A percentile compares a stretch with the other conserved stretches of the same genome.
Conservation (phyloP, 2,888 invertebrate genomes). For the Mesopsocus fuscifrons region DNA sequence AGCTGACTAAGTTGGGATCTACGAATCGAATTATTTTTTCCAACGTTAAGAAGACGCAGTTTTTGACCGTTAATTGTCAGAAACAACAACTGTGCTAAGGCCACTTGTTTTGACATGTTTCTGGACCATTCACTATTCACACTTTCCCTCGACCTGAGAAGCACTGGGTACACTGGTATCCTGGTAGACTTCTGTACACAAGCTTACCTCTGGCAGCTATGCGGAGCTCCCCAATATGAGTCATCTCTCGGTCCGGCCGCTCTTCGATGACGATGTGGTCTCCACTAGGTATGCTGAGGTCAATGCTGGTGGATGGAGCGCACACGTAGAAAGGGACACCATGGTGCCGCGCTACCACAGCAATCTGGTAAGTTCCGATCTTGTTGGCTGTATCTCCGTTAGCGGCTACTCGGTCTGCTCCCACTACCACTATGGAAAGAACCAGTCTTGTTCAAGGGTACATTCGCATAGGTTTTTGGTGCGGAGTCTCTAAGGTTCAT, state of each 20-base stretch:
- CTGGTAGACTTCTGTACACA: no score
- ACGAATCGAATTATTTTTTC: no score
- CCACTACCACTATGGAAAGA: slow-evolving; percentile 60
- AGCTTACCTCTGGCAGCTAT: slow-evolving; percentile 82
- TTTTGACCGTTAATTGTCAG: no score
- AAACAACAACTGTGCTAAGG: no score
- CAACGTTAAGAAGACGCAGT: background rate
- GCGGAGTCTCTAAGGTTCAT: no score
- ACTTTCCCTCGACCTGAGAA: no score
- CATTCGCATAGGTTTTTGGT: no score
- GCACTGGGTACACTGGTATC: no score
- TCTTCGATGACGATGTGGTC: slow-evolving; percentile 86
- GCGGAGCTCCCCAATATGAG: slow-evolving; percentile 64
- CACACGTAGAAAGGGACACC: slow-evolving; percentile 89
- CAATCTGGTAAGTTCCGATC: slow-evolving; percentile 86
- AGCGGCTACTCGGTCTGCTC: slow-evolving; percentile 85
- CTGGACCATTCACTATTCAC: no score
- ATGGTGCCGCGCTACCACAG: slow-evolving; percentile 79
- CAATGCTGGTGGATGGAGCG: slow-evolving; percentile 83
- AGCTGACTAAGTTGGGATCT: no score
- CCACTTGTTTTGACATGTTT: no score
- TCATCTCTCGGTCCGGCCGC: slow-evolving; percentile 79
- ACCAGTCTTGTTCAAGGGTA: no score
- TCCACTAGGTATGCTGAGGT: slow-evolving; percentile 57
- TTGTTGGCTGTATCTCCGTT: slow-evolving; percentile 99